phyloP scores from a whole-genome alignment of 2,888 invertebrate genomes.

The Panzeria rudis region DNA sequence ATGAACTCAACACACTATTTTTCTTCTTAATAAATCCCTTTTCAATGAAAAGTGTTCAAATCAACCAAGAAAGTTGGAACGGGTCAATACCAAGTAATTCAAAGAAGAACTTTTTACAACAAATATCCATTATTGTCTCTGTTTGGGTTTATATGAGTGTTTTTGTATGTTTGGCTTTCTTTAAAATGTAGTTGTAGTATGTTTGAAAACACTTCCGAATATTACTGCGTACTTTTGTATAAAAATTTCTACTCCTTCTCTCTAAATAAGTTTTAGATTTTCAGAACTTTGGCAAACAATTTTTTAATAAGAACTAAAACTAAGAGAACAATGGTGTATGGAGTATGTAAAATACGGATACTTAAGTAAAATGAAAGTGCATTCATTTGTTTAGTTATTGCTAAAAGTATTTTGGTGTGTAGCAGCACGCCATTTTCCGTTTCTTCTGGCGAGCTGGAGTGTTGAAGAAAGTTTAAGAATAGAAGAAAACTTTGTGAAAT shows the following conservation, averaged over 20 bases:
- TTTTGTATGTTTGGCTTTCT: neutral
- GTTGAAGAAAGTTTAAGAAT: constrained; percentile 44
- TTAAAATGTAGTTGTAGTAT: neutral
- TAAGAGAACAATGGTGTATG: constrained; percentile 13
- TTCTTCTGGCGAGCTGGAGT: constrained; percentile 2
- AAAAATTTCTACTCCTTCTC: constrained; percentile 32
- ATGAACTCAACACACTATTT: constrained; percentile 51
- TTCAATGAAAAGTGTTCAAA: constrained; percentile 49
- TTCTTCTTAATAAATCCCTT: constrained; percentile 59
- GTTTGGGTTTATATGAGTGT: neutral
- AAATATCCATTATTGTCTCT: constrained; percentile 53
- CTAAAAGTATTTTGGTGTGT: constrained; percentile 11
- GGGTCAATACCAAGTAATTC: constrained; percentile 10
- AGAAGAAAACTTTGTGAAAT: constrained; percentile 31
- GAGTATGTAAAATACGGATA: constrained; percentile 41
- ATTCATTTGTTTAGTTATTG: constrained; percentile 43
- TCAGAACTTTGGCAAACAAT: constrained; percentile 45
- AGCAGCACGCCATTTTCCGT: constrained; percentile 24
- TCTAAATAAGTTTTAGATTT: constrained; percentile 48
- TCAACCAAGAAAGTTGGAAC: constrained; percentile 1
- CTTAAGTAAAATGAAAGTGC: constrained; percentile 65
- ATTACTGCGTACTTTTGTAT: constrained; percentile 32
- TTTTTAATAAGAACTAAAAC: constrained; percentile 43
- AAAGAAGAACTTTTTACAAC: constrained; percentile 38
- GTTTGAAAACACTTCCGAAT: constrained; percentile 16